A percentile compares a stretch with the other conserved stretches of the same genome.
Evolutionary conservation across 2,797 vertebrate species (phyloP).

Genomic region (Cirrhinus mrigala): DNA sequence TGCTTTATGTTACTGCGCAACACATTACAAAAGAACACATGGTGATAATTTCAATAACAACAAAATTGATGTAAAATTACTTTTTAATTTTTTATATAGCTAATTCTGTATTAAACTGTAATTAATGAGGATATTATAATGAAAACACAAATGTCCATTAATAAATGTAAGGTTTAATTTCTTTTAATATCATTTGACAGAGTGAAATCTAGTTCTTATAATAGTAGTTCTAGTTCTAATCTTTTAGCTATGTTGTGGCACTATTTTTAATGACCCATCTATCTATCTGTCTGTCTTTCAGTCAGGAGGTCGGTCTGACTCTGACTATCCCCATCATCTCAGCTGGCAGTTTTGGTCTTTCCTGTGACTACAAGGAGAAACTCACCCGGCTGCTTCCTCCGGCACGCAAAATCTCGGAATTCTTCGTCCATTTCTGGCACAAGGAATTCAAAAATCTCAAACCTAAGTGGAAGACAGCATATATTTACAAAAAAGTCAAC

Average conservation of each 20-base stretch:
- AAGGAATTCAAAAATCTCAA: conserved; percentile 67
- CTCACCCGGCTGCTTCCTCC: conserved; percentile 90
- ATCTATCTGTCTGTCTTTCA: conserved; percentile 58
- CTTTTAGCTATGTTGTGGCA: too few relatives aligned
- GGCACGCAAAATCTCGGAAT: conserved; percentile 86
- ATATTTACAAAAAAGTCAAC: conserved; percentile 84
- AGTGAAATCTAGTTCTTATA: too few relatives aligned
- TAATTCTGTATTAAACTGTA: not conserved
- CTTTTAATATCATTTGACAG: not conserved
- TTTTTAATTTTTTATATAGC: not conserved
- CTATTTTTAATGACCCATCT: not conserved
- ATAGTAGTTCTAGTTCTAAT: too few relatives aligned
- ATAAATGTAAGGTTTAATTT: too few relatives aligned
- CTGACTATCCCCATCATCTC: conserved; percentile 91
- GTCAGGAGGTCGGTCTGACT: conserved; percentile 80
- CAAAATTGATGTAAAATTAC: not conserved
- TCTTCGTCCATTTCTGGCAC: conserved; percentile 83
- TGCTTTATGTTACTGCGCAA: too few relatives aligned
- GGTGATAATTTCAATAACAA: not conserved
- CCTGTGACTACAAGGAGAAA: conserved; percentile 89
- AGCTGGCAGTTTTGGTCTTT: conserved; percentile 94
- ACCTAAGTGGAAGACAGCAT: conserved; percentile 77
- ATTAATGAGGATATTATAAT: too few relatives aligned
- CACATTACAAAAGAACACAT: too few relatives aligned
- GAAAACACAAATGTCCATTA: too few relatives aligned